Conservation (phyloP, 2,888 invertebrate species). For the Margaritifera margaritifera region DNA sequence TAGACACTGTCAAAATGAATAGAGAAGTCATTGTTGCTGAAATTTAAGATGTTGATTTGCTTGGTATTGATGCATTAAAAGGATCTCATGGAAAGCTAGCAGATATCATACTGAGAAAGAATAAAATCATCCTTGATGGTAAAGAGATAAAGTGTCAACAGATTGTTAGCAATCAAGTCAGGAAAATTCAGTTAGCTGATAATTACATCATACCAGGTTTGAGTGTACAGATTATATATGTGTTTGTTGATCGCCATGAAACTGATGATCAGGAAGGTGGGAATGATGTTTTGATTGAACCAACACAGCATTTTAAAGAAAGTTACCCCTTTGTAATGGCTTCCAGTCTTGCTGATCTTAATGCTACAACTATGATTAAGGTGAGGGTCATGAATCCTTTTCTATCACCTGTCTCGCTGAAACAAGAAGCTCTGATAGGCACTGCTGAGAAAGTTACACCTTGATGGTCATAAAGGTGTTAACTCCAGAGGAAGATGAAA, state of each 20-base stretch:
- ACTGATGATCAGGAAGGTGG: constrained; percentile 6
- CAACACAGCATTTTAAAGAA: constrained; percentile 16
- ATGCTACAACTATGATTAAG: constrained; percentile 12
- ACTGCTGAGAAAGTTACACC: constrained; percentile 17
- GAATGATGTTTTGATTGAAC: constrained; percentile 21
- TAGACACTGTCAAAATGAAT: neutral
- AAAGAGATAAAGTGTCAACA: constrained; percentile 11
- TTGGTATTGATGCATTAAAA: constrained; percentile 18
- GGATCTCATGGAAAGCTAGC: constrained; percentile 11
- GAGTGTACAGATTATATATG: constrained; percentile 22
- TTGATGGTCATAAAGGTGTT: constrained; percentile 1
- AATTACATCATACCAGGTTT: constrained; percentile 17
- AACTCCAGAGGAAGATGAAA: neutral
- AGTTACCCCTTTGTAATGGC: constrained; percentile 29
- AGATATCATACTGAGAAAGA: constrained; percentile 15
- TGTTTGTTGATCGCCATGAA: constrained; percentile 16
- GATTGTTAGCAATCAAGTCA: no score
- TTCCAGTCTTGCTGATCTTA: constrained; percentile 21
- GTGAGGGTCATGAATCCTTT: constrained; percentile 22
- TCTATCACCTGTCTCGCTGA: constrained; percentile 10
- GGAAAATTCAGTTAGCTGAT: constrained; percentile 8
- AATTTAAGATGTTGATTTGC: constrained; percentile 17
- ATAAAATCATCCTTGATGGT: constrained; percentile 12
- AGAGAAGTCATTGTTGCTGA: constrained; percentile 10
- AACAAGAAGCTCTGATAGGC: constrained; percentile 22